A percentile compares a stretch with the other conserved stretches of the same genome.
phyloP scores from a whole-genome alignment of 30 jellyfish, hydroid and myxozoan genomes.

The Sanderia malayensis region DNA sequence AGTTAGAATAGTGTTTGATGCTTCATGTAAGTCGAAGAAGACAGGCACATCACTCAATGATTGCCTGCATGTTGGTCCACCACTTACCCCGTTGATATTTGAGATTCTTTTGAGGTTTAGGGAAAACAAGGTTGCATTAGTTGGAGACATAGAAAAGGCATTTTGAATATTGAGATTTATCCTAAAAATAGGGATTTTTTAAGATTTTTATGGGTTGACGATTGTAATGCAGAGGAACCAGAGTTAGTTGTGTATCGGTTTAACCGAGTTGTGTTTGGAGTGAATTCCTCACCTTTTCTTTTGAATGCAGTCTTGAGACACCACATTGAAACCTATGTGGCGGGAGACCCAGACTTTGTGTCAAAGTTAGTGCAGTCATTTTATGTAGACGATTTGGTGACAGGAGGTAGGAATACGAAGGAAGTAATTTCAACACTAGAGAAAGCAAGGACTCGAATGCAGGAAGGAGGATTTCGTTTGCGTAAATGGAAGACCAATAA shows the following conservation, averaged over 20 bases:
- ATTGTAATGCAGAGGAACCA: slow-evolving; percentile 6
- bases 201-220: slow-evolving; percentile 49
- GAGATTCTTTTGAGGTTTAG: slow-evolving; percentile 32
- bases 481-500: slow-evolving; percentile 43
- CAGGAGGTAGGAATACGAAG: slow-evolving; percentile 6
- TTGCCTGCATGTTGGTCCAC: slow-evolving; percentile 51
- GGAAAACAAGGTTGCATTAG: slow-evolving; percentile 20
- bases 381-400: slow-evolving; percentile 22
- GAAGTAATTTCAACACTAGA: neutral
- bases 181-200: slow-evolving; percentile 45
- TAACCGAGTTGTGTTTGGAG: slow-evolving; percentile 23
- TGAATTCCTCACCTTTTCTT: slow-evolving; percentile 25
- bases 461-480: slow-evolving; percentile 19
- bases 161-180: slow-evolving; percentile 24
- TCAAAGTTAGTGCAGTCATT: neutral
- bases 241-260: neutral
- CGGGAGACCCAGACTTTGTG: slow-evolving; percentile 27
- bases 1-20: neutral
- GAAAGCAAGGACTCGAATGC: slow-evolving; percentile 23
- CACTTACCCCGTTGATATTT: slow-evolving; percentile 23
- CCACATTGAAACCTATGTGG: slow-evolving; percentile 15
- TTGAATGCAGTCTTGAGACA: slow-evolving; percentile 38
- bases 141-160: slow-evolving; percentile 55
- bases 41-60: slow-evolving; percentile 28
- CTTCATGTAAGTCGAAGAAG: neutral